A percentile compares a stretch with the other conserved stretches of the same genome.
Conservation (phyloP, 2,888 invertebrate species). For the Hypomecis punctinalis region DNA sequence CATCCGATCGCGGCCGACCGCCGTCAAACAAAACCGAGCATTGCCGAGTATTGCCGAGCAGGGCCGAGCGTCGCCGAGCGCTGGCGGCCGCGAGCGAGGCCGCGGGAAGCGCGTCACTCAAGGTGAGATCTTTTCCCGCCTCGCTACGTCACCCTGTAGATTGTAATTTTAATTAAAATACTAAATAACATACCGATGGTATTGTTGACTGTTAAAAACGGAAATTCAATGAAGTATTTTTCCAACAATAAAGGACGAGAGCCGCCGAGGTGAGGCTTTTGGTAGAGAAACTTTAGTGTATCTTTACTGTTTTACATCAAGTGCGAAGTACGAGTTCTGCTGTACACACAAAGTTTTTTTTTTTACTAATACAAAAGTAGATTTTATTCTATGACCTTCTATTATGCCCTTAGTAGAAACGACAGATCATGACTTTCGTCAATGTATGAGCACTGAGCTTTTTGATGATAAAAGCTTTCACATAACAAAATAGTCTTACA, state of each 20-base stretch:
- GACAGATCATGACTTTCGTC: neutral
- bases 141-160: slow-evolving; percentile 68
- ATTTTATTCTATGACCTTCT: too few species aligned
- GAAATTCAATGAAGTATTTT: slow-evolving; percentile 28
- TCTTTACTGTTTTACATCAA: neutral
- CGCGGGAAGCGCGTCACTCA: slow-evolving; percentile 80
- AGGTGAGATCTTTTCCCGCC: slow-evolving; percentile 81
- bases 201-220: slow-evolving; percentile 34
- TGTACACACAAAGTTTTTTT: too few species aligned
- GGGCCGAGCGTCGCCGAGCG: slow-evolving; percentile 57
- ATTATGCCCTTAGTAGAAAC: neutral
- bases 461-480: slow-evolving; percentile 17
- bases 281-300: neutral
- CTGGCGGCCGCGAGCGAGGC: slow-evolving; percentile 81
- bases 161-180: slow-evolving; percentile 58
- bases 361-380: too few species aligned
- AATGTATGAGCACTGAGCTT: neutral
- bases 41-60: slow-evolving; percentile 45
- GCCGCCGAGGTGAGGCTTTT: slow-evolving; percentile 18
- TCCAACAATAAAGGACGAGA: slow-evolving; percentile 14
- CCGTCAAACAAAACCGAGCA: slow-evolving; percentile 24
- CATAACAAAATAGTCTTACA: neutral
- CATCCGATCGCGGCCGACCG: slow-evolving; percentile 49
- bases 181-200: slow-evolving; percentile 44
- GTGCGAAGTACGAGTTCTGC: neutral